phyloP scores from a whole-genome alignment of 2,113 vertebrate species.

The Anoplopoma fimbria region DNA sequence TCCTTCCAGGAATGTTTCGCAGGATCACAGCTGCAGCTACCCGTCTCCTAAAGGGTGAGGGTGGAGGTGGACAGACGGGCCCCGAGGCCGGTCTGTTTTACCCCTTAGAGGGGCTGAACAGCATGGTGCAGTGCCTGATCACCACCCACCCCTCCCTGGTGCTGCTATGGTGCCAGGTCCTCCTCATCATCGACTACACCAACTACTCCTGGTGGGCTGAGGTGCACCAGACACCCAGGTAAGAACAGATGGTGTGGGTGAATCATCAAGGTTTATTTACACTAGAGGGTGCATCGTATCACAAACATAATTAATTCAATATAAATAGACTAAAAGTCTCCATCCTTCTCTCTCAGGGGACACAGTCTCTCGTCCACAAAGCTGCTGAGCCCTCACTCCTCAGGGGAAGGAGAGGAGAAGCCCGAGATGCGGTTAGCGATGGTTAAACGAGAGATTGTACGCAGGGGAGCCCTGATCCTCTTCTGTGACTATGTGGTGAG shows the following conservation, averaged over 20 bases:
- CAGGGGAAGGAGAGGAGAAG: conserved; percentile 85
- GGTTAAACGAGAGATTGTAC: conserved; percentile 95
- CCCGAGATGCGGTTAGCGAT: conserved; percentile 84
- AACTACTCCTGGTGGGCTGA: conserved; percentile 98
- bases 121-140: conserved; percentile 89
- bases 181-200: conserved; percentile 96
- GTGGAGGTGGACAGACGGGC: conserved; percentile 39
- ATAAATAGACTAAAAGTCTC: neutral
- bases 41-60: conserved; percentile 89
- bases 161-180: conserved; percentile 98
- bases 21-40: conserved; percentile 94
- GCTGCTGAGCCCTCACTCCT: conserved; percentile 89
- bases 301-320: neutral
- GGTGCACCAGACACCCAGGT: conserved; percentile 96
- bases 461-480: conserved; percentile 94
- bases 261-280: neutral
- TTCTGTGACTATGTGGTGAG: conserved; percentile 99
- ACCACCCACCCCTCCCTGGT: conserved; percentile 96
- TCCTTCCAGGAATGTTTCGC: conserved; percentile 91
- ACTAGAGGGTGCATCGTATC: neutral
- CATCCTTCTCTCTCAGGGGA: conserved; percentile 78
- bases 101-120: conserved; percentile 89
- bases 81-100: conserved; percentile 85
- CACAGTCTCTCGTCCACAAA: conserved; percentile 94
- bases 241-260: neutral